These are phyloP conservation scores for Rhynchopsitta pachyrhyncha DNA, from an alignment of 2,113 vertebrate species.

Conservation along the genomic window DNA sequence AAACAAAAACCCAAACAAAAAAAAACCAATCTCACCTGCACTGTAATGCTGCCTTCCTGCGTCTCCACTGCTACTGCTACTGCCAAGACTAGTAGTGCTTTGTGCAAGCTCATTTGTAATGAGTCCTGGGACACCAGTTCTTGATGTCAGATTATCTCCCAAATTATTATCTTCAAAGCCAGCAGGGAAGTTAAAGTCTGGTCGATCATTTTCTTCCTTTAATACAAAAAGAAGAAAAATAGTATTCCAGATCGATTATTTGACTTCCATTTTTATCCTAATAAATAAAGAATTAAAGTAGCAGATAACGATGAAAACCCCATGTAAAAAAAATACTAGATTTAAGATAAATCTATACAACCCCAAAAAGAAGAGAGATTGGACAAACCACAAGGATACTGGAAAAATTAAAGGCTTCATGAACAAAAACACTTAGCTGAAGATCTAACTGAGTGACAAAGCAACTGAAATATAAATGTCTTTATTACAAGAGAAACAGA, in stretches of 20 bases:
- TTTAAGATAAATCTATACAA: neutral
- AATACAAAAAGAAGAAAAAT: neutral
- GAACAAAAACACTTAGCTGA: neutral
- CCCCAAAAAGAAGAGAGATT: neutral
- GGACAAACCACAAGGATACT: neutral
- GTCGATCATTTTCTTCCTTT: constrained; percentile 82
- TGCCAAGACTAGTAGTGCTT: constrained; percentile 92
- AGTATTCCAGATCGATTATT: neutral
- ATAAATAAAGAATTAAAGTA: neutral
- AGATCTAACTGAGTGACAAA: neutral
- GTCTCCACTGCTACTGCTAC: constrained; percentile 90
- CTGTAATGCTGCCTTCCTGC: constrained; percentile 73
- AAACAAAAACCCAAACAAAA: neutral
- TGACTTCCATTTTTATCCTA: neutral
- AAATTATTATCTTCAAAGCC: constrained; percentile 84
- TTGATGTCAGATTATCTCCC: constrained; percentile 71
- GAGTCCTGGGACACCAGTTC: constrained; percentile 71
- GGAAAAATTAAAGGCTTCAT: neutral
- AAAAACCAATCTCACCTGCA: constrained; percentile 52
- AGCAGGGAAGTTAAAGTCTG: constrained; percentile 82
- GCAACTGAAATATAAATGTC: neutral
- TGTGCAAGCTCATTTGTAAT: constrained; percentile 85
- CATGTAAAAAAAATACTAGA: neutral
- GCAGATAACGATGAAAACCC: neutral
- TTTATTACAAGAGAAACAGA: neutral